These are phyloP conservation scores for Abrostola triplasia DNA, from an alignment of 2,888 invertebrate genomes.

Conservation along the genomic window DNA sequence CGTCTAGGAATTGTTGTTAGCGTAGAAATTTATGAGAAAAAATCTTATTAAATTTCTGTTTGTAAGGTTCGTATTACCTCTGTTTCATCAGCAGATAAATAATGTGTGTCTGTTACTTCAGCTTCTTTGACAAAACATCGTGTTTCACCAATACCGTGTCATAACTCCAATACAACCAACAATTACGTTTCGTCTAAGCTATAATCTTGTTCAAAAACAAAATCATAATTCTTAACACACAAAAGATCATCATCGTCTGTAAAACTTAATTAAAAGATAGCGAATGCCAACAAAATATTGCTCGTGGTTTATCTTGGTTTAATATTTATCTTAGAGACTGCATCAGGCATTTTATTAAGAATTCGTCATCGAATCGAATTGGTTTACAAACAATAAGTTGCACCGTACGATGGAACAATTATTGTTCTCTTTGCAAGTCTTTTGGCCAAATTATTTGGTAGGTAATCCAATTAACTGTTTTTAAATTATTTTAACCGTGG, in stretches of 20 bases:
- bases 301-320: constrained; percentile 22
- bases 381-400: constrained; percentile 17
- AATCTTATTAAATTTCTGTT: too few relatives aligned
- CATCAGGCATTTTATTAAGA: constrained; percentile 44
- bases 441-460: too few relatives aligned
- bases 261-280: constrained; percentile 32
- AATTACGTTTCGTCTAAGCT: not conserved
- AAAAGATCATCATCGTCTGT: not conserved
- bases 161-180: not conserved
- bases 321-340: constrained; percentile 12
- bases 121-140: not conserved
- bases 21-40: too few relatives aligned
- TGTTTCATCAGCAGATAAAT: not conserved
- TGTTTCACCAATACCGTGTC: not conserved
- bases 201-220: not conserved
- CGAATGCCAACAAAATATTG: constrained; percentile 2
- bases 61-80: not conserved
- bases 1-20: too few relatives aligned
- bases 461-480: too few relatives aligned
- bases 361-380: constrained; percentile 42
- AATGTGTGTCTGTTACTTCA: not conserved
- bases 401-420: too few relatives aligned
- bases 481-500: too few relatives aligned
- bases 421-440: too few relatives aligned
- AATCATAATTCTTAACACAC: not conserved